phyloP scores from a whole-genome alignment of 2,888 invertebrate genomes.

The Eupithecia pulchellata region DNA sequence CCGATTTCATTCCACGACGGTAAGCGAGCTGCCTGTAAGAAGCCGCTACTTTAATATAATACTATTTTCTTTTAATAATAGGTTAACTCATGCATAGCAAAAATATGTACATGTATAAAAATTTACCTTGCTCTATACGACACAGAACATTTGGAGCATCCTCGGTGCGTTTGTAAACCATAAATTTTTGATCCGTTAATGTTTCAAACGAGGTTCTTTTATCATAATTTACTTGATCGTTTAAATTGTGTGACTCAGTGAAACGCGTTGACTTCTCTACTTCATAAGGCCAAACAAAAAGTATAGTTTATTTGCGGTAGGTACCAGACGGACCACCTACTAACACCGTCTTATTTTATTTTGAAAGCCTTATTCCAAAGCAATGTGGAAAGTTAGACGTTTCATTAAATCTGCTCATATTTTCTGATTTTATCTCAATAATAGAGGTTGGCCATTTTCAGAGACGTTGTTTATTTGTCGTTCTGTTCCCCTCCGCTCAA shows the following conservation, averaged over 20 bases:
- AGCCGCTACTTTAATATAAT: background rate
- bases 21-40: background rate
- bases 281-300: background rate
- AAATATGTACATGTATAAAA: too few species aligned
- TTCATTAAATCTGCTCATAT: constrained; percentile 31
- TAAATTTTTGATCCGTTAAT: background rate
- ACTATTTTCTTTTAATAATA: background rate
- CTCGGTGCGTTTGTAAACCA: background rate
- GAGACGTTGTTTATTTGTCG: constrained; percentile 36
- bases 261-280: too few species aligned
- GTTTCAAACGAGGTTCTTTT: background rate
- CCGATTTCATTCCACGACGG: constrained; percentile 18
- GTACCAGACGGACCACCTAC: background rate
- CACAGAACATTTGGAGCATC: background rate
- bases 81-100: background rate
- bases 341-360: constrained; percentile 3
- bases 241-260: too few species aligned
- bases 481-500: constrained; percentile 30
- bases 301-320: background rate
- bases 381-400: constrained; percentile 22
- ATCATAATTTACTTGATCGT: background rate
- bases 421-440: constrained; percentile 35
- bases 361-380: background rate
- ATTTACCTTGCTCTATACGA: background rate
- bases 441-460: constrained; percentile 29